Percentiles rank a stretch among this genome's conserved stretches.
Evolutionary conservation across 2,888 invertebrate species (phyloP).

Genomic region (Troides oblongomaculatus): DNA sequence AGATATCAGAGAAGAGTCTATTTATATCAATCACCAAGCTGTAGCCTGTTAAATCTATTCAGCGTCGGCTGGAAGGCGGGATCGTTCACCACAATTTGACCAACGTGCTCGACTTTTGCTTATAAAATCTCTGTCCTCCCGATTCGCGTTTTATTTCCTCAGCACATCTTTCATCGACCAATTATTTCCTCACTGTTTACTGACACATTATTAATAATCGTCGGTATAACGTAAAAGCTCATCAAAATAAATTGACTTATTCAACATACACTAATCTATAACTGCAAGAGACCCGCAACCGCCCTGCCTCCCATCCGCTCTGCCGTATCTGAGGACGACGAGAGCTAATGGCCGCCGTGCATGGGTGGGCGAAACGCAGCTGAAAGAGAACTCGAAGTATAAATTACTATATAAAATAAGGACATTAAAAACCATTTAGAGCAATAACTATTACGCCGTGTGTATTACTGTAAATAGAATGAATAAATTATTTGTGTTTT

Average conservation of each 20-base stretch:
- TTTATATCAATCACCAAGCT: too few relatives aligned
- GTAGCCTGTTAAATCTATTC: too few relatives aligned
- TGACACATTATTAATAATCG: slow-evolving; percentile 25
- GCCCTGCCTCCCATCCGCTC: slow-evolving; percentile 57
- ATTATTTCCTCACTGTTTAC: too few relatives aligned
- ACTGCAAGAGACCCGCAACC: slow-evolving; percentile 42
- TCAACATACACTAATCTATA: slow-evolving; percentile 41
- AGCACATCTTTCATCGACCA: too few relatives aligned
- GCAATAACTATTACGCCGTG: slow-evolving; percentile 64
- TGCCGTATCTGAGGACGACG: slow-evolving; percentile 61
- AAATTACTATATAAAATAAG: slow-evolving; percentile 73
- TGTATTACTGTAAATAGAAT: slow-evolving; percentile 68
- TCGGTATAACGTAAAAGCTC: slow-evolving; percentile 31
- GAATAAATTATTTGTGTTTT: slow-evolving; percentile 72
- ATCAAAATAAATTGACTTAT: slow-evolving; percentile 40
- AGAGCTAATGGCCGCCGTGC: slow-evolving; percentile 63
- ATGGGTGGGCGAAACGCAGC: slow-evolving; percentile 70
- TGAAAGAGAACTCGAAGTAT: slow-evolving; percentile 60
- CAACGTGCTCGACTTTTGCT: too few relatives aligned
- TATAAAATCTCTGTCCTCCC: too few relatives aligned
- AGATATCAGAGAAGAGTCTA: too few relatives aligned
- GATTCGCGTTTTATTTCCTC: too few relatives aligned
- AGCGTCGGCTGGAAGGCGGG: too few relatives aligned
- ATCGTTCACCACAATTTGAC: too few relatives aligned
- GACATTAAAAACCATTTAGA: slow-evolving; percentile 78